Percentiles rank a stretch among this genome's conserved stretches.
phyloP scores from a whole-genome alignment of 2,113 vertebrate species.

The Numenius arquata region DNA sequence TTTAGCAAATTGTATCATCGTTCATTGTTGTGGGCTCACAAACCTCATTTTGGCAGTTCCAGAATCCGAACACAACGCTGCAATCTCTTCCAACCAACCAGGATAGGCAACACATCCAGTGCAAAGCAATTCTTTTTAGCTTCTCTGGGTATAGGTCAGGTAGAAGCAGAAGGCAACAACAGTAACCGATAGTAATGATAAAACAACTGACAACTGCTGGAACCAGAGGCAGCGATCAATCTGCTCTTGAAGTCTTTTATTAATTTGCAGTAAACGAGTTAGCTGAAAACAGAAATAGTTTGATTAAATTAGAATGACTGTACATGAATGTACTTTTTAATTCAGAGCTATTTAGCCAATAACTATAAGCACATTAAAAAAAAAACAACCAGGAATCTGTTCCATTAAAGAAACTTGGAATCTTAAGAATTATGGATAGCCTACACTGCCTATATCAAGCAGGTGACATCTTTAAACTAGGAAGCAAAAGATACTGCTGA shows the following conservation, averaged over 20 bases:
- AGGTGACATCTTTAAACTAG: not conserved
- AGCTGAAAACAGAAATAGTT: constrained; percentile 77
- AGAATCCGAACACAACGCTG: not conserved
- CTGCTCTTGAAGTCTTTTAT: constrained; percentile 86
- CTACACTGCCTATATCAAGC: not conserved
- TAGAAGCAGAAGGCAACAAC: constrained; percentile 80
- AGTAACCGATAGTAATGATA: constrained; percentile 80
- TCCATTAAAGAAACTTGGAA: not conserved
- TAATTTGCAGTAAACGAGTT: constrained; percentile 79
- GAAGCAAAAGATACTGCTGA: not conserved
- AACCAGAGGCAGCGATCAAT: constrained; percentile 87
- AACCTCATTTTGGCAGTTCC: constrained; percentile 17
- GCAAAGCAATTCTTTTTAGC: constrained; percentile 8
- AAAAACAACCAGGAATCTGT: not conserved
- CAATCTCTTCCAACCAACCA: not conserved
- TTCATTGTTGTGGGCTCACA: constrained; percentile 14
- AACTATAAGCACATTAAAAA: not conserved
- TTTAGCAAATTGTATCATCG: not conserved
- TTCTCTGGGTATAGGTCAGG: constrained; percentile 37
- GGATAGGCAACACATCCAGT: not conserved
- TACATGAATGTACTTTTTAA: not conserved
- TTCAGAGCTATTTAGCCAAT: not conserved
- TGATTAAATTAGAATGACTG: not conserved
- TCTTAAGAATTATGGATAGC: not conserved
- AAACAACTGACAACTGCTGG: constrained; percentile 83